phyloP scores from a whole-genome alignment of 1,140 invertebrate species.

The Paramacrobiotus metropolitanus region DNA sequence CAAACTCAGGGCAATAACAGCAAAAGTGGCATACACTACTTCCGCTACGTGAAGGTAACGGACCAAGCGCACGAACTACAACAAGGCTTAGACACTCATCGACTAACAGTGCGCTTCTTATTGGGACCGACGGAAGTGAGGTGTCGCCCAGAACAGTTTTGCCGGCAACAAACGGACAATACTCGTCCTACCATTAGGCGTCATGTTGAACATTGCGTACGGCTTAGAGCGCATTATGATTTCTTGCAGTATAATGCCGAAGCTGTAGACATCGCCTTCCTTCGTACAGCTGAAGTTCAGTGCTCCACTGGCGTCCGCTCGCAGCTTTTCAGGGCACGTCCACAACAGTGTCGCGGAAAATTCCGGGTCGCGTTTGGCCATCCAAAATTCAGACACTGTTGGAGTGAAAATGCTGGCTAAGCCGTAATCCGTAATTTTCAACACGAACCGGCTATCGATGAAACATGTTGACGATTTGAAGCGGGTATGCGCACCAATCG shows the following conservation, averaged over 20 bases:
- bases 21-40: too few relatives aligned
- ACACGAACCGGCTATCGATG: constrained; percentile 81
- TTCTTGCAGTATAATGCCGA: constrained; percentile 1
- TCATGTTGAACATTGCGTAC: background rate
- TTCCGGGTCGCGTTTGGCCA: background rate
- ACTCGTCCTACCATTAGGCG: background rate
- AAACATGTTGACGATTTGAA: constrained; percentile 93
- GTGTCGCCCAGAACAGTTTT: too few relatives aligned
- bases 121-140: too few relatives aligned
- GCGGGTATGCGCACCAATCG: constrained; percentile 76
- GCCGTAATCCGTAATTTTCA: constrained; percentile 94
- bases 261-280: background rate
- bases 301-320: background rate
- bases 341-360: background rate
- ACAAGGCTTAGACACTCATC: too few relatives aligned
- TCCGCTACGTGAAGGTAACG: too few relatives aligned
- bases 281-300: background rate
- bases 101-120: too few relatives aligned
- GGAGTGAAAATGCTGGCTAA: constrained; percentile 21
- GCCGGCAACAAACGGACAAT: too few relatives aligned
- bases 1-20: too few relatives aligned
- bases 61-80: too few relatives aligned
- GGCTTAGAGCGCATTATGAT: background rate
- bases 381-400: background rate
- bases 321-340: background rate